These are phyloP conservation scores for Agonopterix subpropinquella DNA, from an alignment of 2,888 invertebrate species.

Conservation along the genomic window DNA sequence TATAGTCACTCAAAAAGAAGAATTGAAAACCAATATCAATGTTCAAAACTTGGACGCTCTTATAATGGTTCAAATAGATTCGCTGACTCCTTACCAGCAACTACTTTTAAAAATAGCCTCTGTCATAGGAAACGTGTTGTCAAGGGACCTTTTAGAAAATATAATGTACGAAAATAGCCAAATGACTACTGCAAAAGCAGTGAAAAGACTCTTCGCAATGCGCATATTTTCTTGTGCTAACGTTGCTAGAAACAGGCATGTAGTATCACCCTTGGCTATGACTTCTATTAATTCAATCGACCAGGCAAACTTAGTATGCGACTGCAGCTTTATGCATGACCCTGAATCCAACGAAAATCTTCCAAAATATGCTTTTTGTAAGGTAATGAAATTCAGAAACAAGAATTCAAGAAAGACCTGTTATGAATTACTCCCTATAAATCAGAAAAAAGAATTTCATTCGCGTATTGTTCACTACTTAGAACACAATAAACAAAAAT, in stretches of 20 bases:
- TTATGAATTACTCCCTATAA: constrained; percentile 69
- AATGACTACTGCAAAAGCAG: constrained; percentile 62
- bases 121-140: constrained; percentile 72
- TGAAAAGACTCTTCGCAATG: constrained; percentile 73
- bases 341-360: constrained; percentile 41
- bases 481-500: constrained; percentile 66
- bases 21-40: constrained; percentile 51
- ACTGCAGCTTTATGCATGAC: constrained; percentile 56
- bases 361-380: constrained; percentile 75
- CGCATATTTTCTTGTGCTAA: constrained; percentile 72
- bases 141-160: constrained; percentile 66
- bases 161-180: constrained; percentile 71
- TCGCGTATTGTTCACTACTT: constrained; percentile 64
- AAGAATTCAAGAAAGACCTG: constrained; percentile 65
- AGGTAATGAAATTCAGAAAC: constrained; percentile 72
- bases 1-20: constrained; percentile 44
- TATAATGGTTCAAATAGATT: constrained; percentile 72
- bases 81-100: constrained; percentile 77
- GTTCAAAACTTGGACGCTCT: constrained; percentile 62
- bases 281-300: constrained; percentile 10
- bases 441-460: constrained; percentile 75
- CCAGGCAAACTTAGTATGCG: constrained; percentile 34
- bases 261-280: constrained; percentile 18
- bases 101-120: constrained; percentile 76
- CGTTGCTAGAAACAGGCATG: constrained; percentile 22